Evolutionary conservation across 1,140 invertebrate genomes (phyloP), one percentile per base, ranked within the genome.

Genomic region (Heliconius congener): DNA sequence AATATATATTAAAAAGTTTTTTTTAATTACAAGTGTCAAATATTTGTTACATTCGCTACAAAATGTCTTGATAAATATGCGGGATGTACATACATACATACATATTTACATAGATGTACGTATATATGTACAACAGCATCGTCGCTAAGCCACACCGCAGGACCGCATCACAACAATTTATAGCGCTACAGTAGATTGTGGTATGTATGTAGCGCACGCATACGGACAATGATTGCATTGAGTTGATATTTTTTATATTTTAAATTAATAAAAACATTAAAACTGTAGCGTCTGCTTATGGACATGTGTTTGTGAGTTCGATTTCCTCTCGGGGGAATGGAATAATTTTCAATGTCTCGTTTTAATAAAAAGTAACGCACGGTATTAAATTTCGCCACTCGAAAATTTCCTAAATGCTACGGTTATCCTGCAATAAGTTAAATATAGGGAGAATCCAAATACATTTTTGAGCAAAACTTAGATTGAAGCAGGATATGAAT

Each of bases 161-260:
- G 71, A 78, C 81, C 81, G 81, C 83, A 81, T 82, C 82, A 77
- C 81, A 78, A 81, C 81, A 81, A 84, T 87, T 85, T 87, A 86
- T 86, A 85, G 80, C 71, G 66, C 76, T 71, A 83, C 79, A 78
- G 78, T 76, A 83, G 50, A 77, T 70, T 84, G 81, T 76, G 82
- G 82, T 76, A 75, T 66, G 85, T 82, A 83, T 16, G 85, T 80
- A 83, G 82, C 74, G 77, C 82, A 84, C 84, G 84, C 82, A 83
- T 82, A 71, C 71, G 9, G 19, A 82, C 76, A 82, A 34, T 46
- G 66, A 19, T 9, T 50, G 6, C 27, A 30, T 80, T 66, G 79
- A 76, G 52, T 23, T 39, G 55, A 34, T 5, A 70, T 76, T 37
- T 66, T 27, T 16, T 66, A 8, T 60, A 23, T 60, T 23, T 60